These are phyloP conservation scores for Imbricaverruca yamaguchii DNA, from an alignment of 2,888 invertebrate species.

Conservation along the genomic window DNA sequence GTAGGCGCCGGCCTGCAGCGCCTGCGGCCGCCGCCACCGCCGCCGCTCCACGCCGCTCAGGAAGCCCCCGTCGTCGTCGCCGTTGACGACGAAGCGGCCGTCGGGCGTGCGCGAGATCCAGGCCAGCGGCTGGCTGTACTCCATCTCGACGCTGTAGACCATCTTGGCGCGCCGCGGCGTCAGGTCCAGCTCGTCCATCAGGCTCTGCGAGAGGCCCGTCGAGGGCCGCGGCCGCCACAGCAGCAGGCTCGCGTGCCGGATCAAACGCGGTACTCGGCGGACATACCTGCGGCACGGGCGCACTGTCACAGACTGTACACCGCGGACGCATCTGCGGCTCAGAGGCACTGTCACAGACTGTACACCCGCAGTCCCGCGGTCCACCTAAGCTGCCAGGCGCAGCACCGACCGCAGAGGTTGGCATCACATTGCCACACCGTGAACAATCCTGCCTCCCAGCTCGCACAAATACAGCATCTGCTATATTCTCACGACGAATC, in stretches of 20 bases:
- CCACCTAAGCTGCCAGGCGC: too few species aligned
- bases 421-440: too few species aligned
- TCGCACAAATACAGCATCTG: too few species aligned
- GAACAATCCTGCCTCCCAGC: too few species aligned
- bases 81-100: slow-evolving; percentile 60
- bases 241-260: not conserved
- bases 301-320: too few species aligned
- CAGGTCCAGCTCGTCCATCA: slow-evolving; percentile 14
- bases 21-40: slow-evolving; percentile 23
- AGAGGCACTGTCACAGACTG: too few species aligned
- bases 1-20: slow-evolving; percentile 16
- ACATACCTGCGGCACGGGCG: slow-evolving; percentile 22
- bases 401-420: too few species aligned
- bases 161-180: slow-evolving; percentile 16
- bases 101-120: slow-evolving; percentile 66
- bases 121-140: slow-evolving; percentile 46
- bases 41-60: slow-evolving; percentile 32
- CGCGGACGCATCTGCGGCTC: too few species aligned
- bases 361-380: too few species aligned
- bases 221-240: slow-evolving; percentile 21
- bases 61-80: slow-evolving; percentile 43
- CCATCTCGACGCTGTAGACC: slow-evolving; percentile 30
- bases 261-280: slow-evolving; percentile 27
- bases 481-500: too few species aligned
- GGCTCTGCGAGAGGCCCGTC: slow-evolving; percentile 25